phyloP scores from a whole-genome alignment of 2,113 vertebrate species.

The Pteruthius melanotis region DNA sequence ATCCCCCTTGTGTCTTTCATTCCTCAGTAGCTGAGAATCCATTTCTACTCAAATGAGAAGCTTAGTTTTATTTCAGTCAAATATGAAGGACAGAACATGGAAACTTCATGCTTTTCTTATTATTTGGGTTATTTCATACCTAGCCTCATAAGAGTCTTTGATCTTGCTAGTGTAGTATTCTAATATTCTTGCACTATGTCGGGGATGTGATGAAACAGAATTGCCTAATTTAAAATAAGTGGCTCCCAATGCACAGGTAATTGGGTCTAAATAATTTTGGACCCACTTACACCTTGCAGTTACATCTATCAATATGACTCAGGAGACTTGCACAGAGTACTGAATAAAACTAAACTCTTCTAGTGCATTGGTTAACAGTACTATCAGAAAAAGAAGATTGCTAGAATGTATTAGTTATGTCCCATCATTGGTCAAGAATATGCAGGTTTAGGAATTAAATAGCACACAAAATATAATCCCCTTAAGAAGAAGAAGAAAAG shows the following conservation, averaged over 20 bases:
- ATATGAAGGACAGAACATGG: not conserved
- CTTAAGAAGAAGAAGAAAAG: not conserved
- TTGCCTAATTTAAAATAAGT: constrained; percentile 33
- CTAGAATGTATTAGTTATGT: not conserved
- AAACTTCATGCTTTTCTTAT: not conserved
- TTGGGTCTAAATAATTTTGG: constrained; percentile 53
- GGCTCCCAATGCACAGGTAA: constrained; percentile 10
- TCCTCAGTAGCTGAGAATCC: not conserved
- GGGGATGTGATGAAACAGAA: constrained; percentile 43
- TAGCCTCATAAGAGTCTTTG: constrained; percentile 20
- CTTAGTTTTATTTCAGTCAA: not conserved
- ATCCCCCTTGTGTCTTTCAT: not conserved
- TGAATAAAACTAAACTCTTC: constrained; percentile 16
- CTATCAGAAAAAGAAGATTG: not conserved
- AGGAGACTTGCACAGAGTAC: not conserved
- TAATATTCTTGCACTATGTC: not conserved
- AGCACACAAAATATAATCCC: not conserved
- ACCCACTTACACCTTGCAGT: not conserved
- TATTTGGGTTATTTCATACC: not conserved
- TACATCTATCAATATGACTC: not conserved
- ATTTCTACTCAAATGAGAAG: not conserved
- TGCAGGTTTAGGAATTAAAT: not conserved
- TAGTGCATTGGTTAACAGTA: not conserved
- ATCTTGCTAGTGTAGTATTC: not conserved
- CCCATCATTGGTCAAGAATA: not conserved